phyloP scores from a whole-genome alignment of 1,140 invertebrate species.

The Drepana arcuata region DNA sequence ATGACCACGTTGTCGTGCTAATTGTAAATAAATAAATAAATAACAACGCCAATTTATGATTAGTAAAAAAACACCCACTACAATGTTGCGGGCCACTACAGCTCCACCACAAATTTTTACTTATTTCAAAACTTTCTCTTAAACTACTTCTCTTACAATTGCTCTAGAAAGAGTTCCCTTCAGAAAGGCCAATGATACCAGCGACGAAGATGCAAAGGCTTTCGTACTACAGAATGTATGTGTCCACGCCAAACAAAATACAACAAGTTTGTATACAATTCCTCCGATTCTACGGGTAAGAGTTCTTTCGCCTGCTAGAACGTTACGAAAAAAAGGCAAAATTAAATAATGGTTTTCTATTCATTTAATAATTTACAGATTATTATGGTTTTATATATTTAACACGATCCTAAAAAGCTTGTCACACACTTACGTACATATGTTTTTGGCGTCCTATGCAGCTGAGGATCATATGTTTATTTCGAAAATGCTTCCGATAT shows the following conservation, averaged over 20 bases:
- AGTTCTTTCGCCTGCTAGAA: too few relatives aligned
- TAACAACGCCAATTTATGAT: too few relatives aligned
- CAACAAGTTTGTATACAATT: slow-evolving; percentile 15
- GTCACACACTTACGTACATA: slow-evolving; percentile 14
- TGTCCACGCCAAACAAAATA: slow-evolving; percentile 12
- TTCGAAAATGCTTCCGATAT: slow-evolving; percentile 19
- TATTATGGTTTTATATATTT: slow-evolving; percentile 17
- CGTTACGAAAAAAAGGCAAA: neutral
- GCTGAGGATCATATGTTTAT: slow-evolving; percentile 20
- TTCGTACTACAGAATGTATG: slow-evolving; percentile 14
- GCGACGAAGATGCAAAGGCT: slow-evolving; percentile 16
- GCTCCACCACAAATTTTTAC: too few relatives aligned
- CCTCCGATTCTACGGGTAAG: slow-evolving; percentile 14
- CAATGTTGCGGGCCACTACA: neutral
- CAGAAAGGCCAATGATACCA: slow-evolving; percentile 14
- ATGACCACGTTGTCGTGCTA: too few relatives aligned
- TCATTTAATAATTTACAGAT: slow-evolving; percentile 21
- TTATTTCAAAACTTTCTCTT: too few relatives aligned
- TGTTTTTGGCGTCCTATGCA: slow-evolving; percentile 16
- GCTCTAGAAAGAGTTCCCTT: slow-evolving; percentile 15
- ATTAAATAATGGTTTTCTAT: neutral
- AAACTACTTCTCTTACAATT: too few relatives aligned
- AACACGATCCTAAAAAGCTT: slow-evolving; percentile 18
- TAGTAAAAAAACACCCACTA: too few relatives aligned
- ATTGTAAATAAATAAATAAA: too few relatives aligned